Base-by-base conservation (phyloP, 2,113 vertebrate species). In the Lepidothrix coronata region DNA sequence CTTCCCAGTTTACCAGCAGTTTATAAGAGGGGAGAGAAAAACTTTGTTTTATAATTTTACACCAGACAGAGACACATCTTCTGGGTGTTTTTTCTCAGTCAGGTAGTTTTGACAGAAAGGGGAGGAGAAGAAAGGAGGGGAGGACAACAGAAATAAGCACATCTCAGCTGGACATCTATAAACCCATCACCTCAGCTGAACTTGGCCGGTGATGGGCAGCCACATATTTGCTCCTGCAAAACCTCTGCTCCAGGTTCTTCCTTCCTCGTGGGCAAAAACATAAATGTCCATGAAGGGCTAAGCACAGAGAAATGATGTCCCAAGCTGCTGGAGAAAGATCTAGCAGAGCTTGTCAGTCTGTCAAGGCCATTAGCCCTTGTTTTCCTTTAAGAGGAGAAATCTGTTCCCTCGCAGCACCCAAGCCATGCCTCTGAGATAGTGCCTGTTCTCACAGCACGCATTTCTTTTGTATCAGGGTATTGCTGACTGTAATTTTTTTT, bases 401-500 rank as follows among this genome's bases (percentile, higher is more conserved):
- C 13, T 19, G 12, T 22, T 86, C 52, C 88, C 76, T 72, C 68
- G 66, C n/a, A 84, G 90, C 76, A 74, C 2, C 3, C 57, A 83
- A 86, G 49, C 52, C 30, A 27, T 85, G 85, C 82, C 93, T 95
- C 4, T 30, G 80, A 92, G 92, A 88, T 27, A 78, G 0, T 9
- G 85, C 27, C 41, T 35, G 30, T 41, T 92, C 54, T 22, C 9
- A n/a, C 85, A 83, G 91, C 62, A 58, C 67, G 86, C 51, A 37
- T 44, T 74, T 17, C 77, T 70, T 82, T 91, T 88, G 84, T 90
- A 81, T 71, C 65, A 30, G 0, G 0, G 12, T 75, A 84, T 22
- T 80, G 82, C 89, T 92, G 94, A 93, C 93, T 76, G 66, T 12
- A 43, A 93, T 59, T 79, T 83, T 92, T 92, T 92, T 75, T 37